Conservation (phyloP, 64 coral and sea anemone species). For the Astreopora myriophthalma region DNA sequence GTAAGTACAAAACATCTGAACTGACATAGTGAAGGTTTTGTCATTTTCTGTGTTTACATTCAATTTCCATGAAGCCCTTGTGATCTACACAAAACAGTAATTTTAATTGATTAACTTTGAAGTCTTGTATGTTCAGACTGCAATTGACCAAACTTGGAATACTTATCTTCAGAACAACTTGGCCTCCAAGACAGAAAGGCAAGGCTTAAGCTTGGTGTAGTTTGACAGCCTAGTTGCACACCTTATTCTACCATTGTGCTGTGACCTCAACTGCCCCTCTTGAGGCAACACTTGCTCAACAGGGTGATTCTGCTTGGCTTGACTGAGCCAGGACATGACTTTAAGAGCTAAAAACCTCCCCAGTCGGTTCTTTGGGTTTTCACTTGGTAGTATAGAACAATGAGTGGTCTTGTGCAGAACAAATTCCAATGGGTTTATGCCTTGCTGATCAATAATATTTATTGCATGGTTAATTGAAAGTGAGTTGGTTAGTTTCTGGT, state of each 20-base stretch:
- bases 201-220: neutral
- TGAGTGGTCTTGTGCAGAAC: neutral
- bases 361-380: too few relatives aligned
- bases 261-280: neutral
- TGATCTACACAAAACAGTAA: neutral
- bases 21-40: constrained; percentile 15
- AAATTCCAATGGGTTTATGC: neutral
- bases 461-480: neutral
- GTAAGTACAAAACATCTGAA: neutral
- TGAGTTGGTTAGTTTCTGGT: constrained; percentile 75
- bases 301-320: too few relatives aligned
- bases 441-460: neutral
- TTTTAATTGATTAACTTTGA: neutral
- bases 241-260: neutral
- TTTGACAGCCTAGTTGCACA: neutral
- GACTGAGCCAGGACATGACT: too few relatives aligned
- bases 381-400: too few relatives aligned
- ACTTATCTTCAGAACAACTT: neutral
- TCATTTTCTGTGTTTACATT: neutral
- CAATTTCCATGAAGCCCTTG: neutral
- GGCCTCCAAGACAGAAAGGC: neutral
- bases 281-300: too few relatives aligned
- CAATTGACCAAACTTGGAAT: constrained; percentile 55
- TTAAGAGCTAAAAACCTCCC: too few relatives aligned
- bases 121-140: neutral